Conservation (phyloP, 2,113 vertebrate genomes). For the Struthio camelus region DNA sequence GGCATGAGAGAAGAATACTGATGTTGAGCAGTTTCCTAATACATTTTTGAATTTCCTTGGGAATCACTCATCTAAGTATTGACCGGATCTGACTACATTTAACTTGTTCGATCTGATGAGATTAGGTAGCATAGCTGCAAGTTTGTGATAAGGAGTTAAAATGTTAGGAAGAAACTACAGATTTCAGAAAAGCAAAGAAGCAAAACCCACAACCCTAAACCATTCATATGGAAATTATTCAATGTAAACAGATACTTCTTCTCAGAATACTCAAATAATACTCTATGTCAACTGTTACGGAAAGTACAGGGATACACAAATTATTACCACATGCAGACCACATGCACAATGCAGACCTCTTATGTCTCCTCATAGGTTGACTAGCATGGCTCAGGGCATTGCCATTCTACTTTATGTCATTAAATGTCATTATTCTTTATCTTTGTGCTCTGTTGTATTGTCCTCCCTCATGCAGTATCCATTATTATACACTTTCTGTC, state of each 20-base stretch:
- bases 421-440: constrained; percentile 12
- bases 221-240: not conserved
- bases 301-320: not conserved
- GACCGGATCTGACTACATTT: not conserved
- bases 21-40: not conserved
- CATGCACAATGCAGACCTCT: not conserved
- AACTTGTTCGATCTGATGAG: constrained; percentile 25
- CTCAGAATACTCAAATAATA: not conserved
- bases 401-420: no score
- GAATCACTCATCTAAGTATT: constrained; percentile 14
- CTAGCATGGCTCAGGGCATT: not conserved
- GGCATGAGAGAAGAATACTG: not conserved
- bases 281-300: not conserved
- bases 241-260: constrained; percentile 7
- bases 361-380: not conserved
- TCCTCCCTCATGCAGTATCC: not conserved
- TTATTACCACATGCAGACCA: not conserved
- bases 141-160: constrained; percentile 30
- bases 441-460: not conserved
- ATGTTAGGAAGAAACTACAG: not conserved
- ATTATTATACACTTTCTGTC: not conserved
- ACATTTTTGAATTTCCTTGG: not conserved
- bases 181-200: constrained; percentile 3
- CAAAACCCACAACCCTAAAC: not conserved
- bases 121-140: constrained; percentile 14